A percentile compares a stretch with the other conserved stretches of the same genome.
phyloP scores from a whole-genome alignment of 2,797 vertebrate species.

The Ficedula albicollis region DNA sequence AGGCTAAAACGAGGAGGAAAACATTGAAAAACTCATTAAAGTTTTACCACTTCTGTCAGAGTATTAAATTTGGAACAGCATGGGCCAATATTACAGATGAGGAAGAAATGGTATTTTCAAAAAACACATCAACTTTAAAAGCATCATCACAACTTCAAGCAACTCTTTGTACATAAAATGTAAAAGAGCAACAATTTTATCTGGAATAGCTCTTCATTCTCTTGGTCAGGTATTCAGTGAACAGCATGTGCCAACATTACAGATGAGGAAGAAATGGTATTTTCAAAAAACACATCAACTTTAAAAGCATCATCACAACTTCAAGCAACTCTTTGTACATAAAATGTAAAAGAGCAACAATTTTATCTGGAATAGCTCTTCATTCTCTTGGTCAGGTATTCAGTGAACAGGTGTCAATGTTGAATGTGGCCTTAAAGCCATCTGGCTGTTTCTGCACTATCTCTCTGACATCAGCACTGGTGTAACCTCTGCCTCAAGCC shows the following conservation, averaged over 20 bases:
- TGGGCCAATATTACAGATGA: rapidly evolving
- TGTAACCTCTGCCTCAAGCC: background rate
- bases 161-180: rapidly evolving
- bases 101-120: background rate
- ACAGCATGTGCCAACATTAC: rapidly evolving
- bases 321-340: rapidly evolving
- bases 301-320: background rate
- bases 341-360: background rate
- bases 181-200: background rate
- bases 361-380: background rate
- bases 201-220: background rate
- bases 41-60: background rate
- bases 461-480: background rate
- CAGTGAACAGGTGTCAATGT: background rate
- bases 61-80: background rate
- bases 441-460: background rate
- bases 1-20: background rate
- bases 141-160: background rate
- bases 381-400: background rate
- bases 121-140: background rate
- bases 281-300: background rate
- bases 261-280: background rate
- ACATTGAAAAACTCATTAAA: background rate
- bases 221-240: background rate
- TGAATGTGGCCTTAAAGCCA: background rate